These are phyloP conservation scores for Pangasianodon hypophthalmus DNA, from an alignment of 2,113 vertebrate genomes.

Conservation along the genomic window DNA sequence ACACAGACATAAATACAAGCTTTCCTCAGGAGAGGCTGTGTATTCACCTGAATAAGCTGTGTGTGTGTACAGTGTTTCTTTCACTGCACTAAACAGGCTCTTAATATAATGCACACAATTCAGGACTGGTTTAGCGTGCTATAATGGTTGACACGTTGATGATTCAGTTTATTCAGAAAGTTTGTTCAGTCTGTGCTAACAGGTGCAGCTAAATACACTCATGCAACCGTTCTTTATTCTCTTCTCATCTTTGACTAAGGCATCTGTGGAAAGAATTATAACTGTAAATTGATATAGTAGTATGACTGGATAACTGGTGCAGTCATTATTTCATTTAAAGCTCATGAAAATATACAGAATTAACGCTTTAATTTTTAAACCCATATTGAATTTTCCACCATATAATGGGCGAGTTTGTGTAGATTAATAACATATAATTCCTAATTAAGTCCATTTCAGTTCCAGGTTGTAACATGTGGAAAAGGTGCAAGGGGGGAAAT, in stretches of 20 bases:
- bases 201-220: background rate
- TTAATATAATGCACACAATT: background rate
- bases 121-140: slow-evolving; percentile 14
- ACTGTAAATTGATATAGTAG: background rate
- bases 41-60: slow-evolving; percentile 33
- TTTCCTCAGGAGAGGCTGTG: slow-evolving; percentile 19
- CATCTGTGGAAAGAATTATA: background rate
- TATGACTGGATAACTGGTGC: background rate
- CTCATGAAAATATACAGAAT: background rate
- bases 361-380: background rate
- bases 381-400: background rate
- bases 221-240: background rate
- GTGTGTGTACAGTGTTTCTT: slow-evolving; percentile 13
- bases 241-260: background rate
- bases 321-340: background rate
- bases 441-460: background rate
- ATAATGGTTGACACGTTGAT: background rate
- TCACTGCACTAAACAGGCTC: background rate
- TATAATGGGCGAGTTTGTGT: background rate
- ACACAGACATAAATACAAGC: slow-evolving; percentile 25
- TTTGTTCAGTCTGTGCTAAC: background rate
- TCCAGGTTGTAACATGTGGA: background rate
- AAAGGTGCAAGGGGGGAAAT: background rate
- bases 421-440: background rate
- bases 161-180: slow-evolving; percentile 7